phyloP scores from a whole-genome alignment of 2,797 vertebrate genomes.

The Notolepis coatsorum region DNA sequence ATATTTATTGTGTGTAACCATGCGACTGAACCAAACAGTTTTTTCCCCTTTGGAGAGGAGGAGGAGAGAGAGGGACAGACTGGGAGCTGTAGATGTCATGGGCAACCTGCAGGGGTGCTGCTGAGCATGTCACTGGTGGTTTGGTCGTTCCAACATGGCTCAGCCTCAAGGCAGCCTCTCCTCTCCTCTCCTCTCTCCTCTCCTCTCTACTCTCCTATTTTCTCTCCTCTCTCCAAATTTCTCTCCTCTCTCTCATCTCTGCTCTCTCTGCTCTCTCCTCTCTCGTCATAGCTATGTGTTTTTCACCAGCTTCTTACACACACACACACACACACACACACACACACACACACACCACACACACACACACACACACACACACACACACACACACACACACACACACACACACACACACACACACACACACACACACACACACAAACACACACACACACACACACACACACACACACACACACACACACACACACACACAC shows the following conservation, averaged over 20 bases:
- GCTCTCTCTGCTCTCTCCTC: too few species aligned
- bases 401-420: neutral
- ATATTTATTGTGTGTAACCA: constrained; percentile 77
- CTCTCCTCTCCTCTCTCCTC: constrained; percentile 64
- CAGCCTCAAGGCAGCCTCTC: constrained; percentile 61
- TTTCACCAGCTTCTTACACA: constrained; percentile 40
- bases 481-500: neutral
- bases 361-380: neutral
- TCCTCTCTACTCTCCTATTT: too few species aligned
- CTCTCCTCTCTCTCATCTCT: too few species aligned
- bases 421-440: neutral
- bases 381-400: neutral
- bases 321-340: neutral
- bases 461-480: neutral
- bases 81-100: constrained; percentile 48
- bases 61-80: constrained; percentile 17
- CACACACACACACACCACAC: constrained; percentile 15
- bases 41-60: constrained; percentile 12
- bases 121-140: constrained; percentile 62
- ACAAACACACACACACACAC: neutral
- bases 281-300: constrained; percentile 56
- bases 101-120: constrained; percentile 55
- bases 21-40: constrained; percentile 68
- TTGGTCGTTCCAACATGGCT: constrained; percentile 56
- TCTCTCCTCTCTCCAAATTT: too few species aligned